These are phyloP conservation scores for Formica aserva DNA, from an alignment of 2,888 invertebrate genomes.

Conservation along the genomic window DNA sequence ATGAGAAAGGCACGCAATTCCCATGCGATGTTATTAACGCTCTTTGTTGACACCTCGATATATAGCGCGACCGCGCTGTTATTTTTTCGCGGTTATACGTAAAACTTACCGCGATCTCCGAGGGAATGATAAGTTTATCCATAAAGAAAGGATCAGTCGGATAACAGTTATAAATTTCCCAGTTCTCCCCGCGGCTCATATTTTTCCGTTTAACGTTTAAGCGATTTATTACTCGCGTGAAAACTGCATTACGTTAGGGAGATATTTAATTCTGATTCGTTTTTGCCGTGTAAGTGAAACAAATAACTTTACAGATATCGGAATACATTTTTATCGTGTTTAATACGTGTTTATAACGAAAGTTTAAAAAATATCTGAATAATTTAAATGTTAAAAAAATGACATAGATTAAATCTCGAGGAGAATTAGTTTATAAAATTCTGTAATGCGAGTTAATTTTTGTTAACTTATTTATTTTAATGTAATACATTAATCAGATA, in stretches of 20 bases:
- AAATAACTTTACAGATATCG: background rate
- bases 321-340: background rate
- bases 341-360: background rate
- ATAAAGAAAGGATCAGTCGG: constrained; percentile 27
- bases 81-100: constrained; percentile 21
- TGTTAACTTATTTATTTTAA: background rate
- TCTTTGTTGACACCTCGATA: constrained; percentile 16
- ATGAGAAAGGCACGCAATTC: constrained; percentile 27
- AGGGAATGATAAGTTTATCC: constrained; percentile 30
- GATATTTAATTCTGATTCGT: background rate
- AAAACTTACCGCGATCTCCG: constrained; percentile 6
- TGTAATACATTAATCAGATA: background rate
- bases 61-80: background rate
- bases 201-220: constrained; percentile 33
- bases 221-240: constrained; percentile 23
- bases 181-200: background rate
- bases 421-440: background rate
- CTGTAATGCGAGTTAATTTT: background rate
- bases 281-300: background rate
- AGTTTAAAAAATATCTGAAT: background rate
- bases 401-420: background rate
- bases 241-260: background rate
- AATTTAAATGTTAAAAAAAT: background rate
- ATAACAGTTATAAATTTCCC: constrained; percentile 15
- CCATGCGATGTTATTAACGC: constrained; percentile 4